These are phyloP conservation scores for Pycnonotus jocosus DNA, from an alignment of 2,113 vertebrate genomes.

Conservation along the genomic window DNA sequence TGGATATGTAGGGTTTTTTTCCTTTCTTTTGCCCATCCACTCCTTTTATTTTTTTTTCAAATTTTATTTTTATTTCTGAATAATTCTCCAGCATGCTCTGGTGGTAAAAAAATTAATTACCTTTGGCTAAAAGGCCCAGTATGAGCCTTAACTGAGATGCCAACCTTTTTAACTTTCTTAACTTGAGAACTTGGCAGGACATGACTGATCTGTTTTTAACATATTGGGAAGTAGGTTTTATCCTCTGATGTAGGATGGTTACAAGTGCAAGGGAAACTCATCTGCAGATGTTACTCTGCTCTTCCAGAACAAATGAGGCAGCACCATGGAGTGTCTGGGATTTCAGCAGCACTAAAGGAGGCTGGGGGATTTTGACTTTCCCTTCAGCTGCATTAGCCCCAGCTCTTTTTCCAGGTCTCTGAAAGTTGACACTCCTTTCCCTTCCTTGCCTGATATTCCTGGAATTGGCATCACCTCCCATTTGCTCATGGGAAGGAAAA, in stretches of 20 bases:
- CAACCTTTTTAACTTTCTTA: neutral
- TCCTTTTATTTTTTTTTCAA: neutral
- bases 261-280: neutral
- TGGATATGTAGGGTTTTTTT: neutral
- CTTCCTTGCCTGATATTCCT: neutral
- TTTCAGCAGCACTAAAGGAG: neutral
- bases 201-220: neutral
- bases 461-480: neutral
- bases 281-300: neutral
- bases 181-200: neutral
- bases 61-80: neutral
- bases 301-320: neutral
- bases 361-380: neutral
- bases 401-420: neutral
- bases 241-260: neutral
- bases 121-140: neutral
- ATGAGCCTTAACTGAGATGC: neutral
- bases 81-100: neutral
- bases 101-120: neutral
- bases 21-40: fast-evolving
- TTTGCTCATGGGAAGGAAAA: neutral
- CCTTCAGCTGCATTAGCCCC: neutral
- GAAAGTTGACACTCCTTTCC: neutral
- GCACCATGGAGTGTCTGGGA: neutral
- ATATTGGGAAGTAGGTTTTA: neutral